Percentiles rank a stretch among this genome's conserved stretches.
Evolutionary conservation across 2,888 invertebrate species (phyloP).

Genomic region (Philereme vetulata): DNA sequence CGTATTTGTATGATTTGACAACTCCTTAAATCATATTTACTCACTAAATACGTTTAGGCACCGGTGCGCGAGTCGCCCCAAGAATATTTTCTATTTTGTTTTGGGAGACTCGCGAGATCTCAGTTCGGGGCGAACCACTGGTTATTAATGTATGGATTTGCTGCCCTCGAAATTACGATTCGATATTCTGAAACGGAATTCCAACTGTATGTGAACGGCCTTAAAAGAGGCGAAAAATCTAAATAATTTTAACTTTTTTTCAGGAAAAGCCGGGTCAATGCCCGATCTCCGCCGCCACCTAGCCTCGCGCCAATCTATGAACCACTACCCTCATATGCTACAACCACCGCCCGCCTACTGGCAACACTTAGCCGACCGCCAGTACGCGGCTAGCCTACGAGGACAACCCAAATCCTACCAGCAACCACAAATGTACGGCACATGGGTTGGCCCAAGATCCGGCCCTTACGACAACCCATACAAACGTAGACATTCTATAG

Average conservation of each 20-base stretch:
- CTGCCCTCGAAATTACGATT: no score
- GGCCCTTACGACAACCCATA: constrained; percentile 79
- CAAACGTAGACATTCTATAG: constrained; percentile 81
- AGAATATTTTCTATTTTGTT: no score
- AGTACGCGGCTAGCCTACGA: constrained; percentile 73
- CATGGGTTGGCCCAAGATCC: constrained; percentile 77
- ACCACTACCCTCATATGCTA: constrained; percentile 64
- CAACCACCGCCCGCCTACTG: constrained; percentile 77
- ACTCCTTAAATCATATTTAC: no score
- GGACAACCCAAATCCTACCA: constrained; percentile 68
- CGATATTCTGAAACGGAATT: no score
- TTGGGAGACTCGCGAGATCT: no score
- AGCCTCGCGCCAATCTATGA: constrained; percentile 69
- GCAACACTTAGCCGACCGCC: constrained; percentile 75
- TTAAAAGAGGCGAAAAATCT: no score
- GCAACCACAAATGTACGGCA: constrained; percentile 68
- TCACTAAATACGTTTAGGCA: no score
- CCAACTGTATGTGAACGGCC: no score
- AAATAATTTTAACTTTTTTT: constrained; percentile 28
- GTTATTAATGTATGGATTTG: no score
- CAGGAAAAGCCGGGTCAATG: constrained; percentile 81
- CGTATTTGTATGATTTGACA: no score
- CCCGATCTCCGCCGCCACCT: constrained; percentile 77
- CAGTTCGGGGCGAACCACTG: no score
- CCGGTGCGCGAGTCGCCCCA: no score